Conservation (phyloP, 1,140 invertebrate genomes). For the Drosophila dunni region DNA sequence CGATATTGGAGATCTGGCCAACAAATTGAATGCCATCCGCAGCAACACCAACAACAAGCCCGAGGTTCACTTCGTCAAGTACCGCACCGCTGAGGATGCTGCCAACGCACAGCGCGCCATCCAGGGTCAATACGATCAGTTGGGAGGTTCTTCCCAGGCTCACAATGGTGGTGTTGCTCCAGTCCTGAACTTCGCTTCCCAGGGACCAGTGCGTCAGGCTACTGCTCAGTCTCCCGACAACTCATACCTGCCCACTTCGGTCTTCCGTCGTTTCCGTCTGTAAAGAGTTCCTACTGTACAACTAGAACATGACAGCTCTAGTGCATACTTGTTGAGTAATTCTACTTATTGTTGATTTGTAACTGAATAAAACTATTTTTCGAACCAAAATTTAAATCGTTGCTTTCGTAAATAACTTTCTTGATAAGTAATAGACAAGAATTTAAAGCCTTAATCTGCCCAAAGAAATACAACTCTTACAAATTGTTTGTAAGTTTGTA, state of each 20-base stretch:
- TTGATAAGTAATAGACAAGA: background rate
- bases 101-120: conserved; percentile 72
- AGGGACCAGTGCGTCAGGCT: conserved; percentile 52
- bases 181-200: conserved; percentile 72
- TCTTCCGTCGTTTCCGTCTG: conserved; percentile 69
- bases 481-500: too few relatives aligned
- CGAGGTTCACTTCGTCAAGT: conserved; percentile 77
- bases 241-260: conserved; percentile 72
- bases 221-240: conserved; percentile 60
- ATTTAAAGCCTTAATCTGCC: too few relatives aligned
- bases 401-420: conserved; percentile 23
- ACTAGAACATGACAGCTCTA: conserved; percentile 2
- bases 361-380: conserved; percentile 33
- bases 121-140: conserved; percentile 66
- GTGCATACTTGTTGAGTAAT: conserved; percentile 37
- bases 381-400: conserved; percentile 4
- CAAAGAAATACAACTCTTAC: too few relatives aligned
- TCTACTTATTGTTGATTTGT: conserved; percentile 23
- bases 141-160: conserved; percentile 63
- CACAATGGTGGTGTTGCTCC: conserved; percentile 71
- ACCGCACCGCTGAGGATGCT: conserved; percentile 72
- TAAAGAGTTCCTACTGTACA: conserved; percentile 39
- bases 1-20: conserved; percentile 66
- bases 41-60: conserved; percentile 67
- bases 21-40: conserved; percentile 60